Base-by-base conservation (phyloP, 2,888 invertebrate species). In the Cheilosia vulpina region DNA sequence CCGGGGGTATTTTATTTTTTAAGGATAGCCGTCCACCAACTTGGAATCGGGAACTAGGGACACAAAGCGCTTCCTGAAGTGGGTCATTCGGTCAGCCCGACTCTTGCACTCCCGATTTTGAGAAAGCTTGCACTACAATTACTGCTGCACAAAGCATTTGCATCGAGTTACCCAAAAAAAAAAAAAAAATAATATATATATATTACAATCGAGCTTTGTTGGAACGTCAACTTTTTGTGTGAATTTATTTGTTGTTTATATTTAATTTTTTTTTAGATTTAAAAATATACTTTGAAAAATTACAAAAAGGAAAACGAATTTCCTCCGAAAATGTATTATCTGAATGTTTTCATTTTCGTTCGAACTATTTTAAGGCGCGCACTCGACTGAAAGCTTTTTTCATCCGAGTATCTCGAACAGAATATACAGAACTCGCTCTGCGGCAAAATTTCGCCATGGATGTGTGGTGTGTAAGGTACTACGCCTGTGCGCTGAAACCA, bases 291-390 rank as follows among this genome's bases (percentile, higher is more conserved):
- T 83, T 57, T 78, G 41, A 24, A 45, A 45, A 71, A 50, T 34
- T 45, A 41, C 41, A 21, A 60, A 55, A 58, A 52, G 52, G n/a
- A 24, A 72, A 43, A 52, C 38, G 24, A 62, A 41, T 60, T 69
- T 43, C 68, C 55, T 47, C 45, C 60, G 52, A 60, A 84, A 75
- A 76, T 62, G 21, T 71, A 60, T 81, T 85, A 85, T 76, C 66
- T 85, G 24, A 81, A 81, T 81, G 81, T 81, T 85, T 81, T 85
- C 85, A 85, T 85, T 85, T 85, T 85, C 85, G 85, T 85, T 85
- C 85, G 85, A 77, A 85, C 85, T 85, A 85, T 85, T 81, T 85
- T 85, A 85, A 85, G 81, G 85, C 85, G 85, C 85, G 85, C 76
- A 81, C 85, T 85, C 85, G 77, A 85, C 85, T 85, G 81, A 85